Base-by-base conservation (phyloP, 2,113 vertebrate genomes). In the Bubo bubo region DNA sequence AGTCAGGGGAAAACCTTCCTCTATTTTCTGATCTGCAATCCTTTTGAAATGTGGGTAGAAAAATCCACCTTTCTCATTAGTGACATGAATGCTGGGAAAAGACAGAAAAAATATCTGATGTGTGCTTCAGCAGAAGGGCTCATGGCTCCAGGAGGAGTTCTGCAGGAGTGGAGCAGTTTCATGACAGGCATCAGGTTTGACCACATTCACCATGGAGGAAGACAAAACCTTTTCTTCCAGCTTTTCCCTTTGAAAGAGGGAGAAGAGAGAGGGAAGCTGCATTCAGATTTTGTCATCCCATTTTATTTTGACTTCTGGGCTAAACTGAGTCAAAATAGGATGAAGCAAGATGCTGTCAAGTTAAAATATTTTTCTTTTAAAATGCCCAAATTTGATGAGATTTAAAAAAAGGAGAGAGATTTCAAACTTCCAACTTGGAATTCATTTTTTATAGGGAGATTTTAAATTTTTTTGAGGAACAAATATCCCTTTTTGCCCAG, bases 251-350 rank as follows among this genome's bases (percentile, higher is more conserved):
- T 87, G 70, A 74, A 89, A 87, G 47, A 63, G 26, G 52, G 62
- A 88, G 56, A 39, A 67, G 52, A 71, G 23, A 70, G 37, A 47
- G 13, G 24, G 35, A 88, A 90, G 75, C 0, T 6, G 49, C 53
- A n/a, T 58, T 80, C 20, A 73, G 77, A 49, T 50, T 82, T 81
- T 26, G 53, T 62, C 22, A 47, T 62, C 59, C 19, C 26, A 3
- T 85, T 95, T 90, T 94, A 60, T 87, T 96, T 97, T 87, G 41
- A 88, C 71, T 95, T 88, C 55, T 66, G 71, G 49, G 23, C 41
- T 88, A 50, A 70, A 85, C 10, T 3, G 10, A 85, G 74, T 76
- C 77, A 93, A 90, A 94, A 91, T n/a, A 87, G 62, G 71, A 93
- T 90, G 70, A 91, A 95, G 71, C 68, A 94, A 93, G 67, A 85